Percentiles rank a stretch among this genome's conserved stretches.
phyloP scores from a whole-genome alignment of 2,888 invertebrate species.

The Pollenia labialis region DNA sequence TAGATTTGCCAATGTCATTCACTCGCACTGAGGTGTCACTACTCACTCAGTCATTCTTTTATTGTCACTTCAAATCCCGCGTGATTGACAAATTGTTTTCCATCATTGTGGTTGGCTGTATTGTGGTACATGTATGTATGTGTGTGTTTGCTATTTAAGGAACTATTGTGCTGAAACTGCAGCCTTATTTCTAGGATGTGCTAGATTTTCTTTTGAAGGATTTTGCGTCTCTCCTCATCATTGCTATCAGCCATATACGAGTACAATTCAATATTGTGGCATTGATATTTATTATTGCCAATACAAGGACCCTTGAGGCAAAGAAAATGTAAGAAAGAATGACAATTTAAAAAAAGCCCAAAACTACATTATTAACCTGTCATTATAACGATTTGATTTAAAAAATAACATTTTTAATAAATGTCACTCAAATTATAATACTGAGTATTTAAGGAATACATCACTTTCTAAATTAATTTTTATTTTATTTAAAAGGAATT shows the following conservation, averaged over 20 bases:
- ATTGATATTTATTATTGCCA: conserved; percentile 9
- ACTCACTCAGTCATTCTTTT: conserved; percentile 54
- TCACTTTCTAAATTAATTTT: conserved; percentile 18
- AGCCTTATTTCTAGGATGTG: conserved; percentile 35
- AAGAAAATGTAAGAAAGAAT: not conserved
- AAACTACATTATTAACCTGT: conserved; percentile 53
- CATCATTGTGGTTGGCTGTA: conserved; percentile 34
- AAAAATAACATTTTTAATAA: conserved; percentile 28
- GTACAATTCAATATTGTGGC: conserved; percentile 32
- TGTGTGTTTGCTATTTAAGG: conserved; percentile 29
- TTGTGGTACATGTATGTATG: no score
- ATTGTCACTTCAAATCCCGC: conserved; percentile 68
- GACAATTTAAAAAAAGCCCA: conserved; percentile 11
- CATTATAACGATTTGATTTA: conserved; percentile 39
- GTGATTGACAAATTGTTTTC: conserved; percentile 72
- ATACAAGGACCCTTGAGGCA: conserved; percentile 19
- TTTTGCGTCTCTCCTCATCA: conserved; percentile 33
- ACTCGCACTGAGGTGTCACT: conserved; percentile 57
- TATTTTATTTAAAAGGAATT: conserved; percentile 32
- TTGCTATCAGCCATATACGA: conserved; percentile 7
- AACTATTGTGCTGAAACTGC: conserved; percentile 51
- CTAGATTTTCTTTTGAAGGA: conserved; percentile 26
- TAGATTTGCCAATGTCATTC: conserved; percentile 49
- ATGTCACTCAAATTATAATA: conserved; percentile 42
- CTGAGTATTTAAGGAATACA: not conserved